These are phyloP conservation scores for Xestia ashworthii DNA, from an alignment of 2,888 invertebrate species.

Conservation along the genomic window DNA sequence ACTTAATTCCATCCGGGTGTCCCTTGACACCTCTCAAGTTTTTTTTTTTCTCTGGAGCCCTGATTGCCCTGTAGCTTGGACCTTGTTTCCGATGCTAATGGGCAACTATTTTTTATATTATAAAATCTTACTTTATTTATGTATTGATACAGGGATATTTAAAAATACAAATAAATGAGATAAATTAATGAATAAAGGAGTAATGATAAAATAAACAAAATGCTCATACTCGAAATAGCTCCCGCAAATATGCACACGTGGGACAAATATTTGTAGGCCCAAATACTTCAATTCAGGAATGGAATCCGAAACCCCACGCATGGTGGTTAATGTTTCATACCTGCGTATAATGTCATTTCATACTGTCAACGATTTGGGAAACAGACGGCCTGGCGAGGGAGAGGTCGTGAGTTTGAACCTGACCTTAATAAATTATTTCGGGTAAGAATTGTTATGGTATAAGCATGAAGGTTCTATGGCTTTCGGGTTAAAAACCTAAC, in stretches of 20 bases:
- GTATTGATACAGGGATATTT: not conserved
- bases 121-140: too few species aligned
- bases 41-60: too few species aligned
- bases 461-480: not conserved
- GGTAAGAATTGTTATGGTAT: not conserved
- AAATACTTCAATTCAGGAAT: conserved; percentile 41
- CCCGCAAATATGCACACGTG: not conserved
- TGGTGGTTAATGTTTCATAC: conserved; percentile 2
- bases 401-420: conserved; percentile 20
- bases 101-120: too few species aligned
- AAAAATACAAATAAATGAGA: not conserved
- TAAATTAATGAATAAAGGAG: not conserved
- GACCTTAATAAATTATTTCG: conserved; percentile 25
- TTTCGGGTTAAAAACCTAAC: not conserved
- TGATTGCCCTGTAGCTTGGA: too few species aligned
- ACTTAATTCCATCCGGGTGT: too few species aligned
- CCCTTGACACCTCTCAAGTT: too few species aligned
- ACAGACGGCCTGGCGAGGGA: not conserved
- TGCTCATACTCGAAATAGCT: not conserved
- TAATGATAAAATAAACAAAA: not conserved
- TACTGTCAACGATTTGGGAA: conserved; percentile 20
- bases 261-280: conserved; percentile 22
- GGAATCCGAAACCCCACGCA: conserved; percentile 24
- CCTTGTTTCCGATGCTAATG: too few species aligned
- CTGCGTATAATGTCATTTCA: conserved; percentile 24